A percentile compares a stretch with the other conserved stretches of the same genome.
phyloP scores from a whole-genome alignment of 2,888 invertebrate species.

The Conops quadrifasciatus region DNA sequence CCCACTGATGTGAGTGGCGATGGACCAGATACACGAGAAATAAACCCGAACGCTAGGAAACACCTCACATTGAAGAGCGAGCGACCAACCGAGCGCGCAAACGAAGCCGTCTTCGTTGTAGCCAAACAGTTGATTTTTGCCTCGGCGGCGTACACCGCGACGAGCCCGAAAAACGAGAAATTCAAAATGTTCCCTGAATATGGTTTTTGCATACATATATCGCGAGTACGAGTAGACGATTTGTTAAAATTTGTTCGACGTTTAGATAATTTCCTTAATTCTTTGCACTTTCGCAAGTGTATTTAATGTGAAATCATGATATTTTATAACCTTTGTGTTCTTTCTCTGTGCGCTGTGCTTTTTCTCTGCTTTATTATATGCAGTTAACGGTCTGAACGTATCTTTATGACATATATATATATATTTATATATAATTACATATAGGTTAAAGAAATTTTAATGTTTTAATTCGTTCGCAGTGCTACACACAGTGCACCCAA shows the following conservation, averaged over 20 bases:
- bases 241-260: constrained; percentile 33
- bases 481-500: constrained; percentile 13
- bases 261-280: constrained; percentile 33
- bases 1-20: constrained; percentile 12
- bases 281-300: constrained; percentile 33
- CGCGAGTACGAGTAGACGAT: constrained; percentile 33
- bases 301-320: constrained; percentile 40
- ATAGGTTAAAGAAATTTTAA: no score
- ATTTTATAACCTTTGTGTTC: neutral
- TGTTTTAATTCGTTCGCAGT: constrained; percentile 9
- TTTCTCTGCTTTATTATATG: neutral
- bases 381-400: no score
- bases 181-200: constrained; percentile 50
- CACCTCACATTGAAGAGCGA: constrained; percentile 45
- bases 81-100: constrained; percentile 46
- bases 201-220: constrained; percentile 31
- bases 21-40: constrained; percentile 11
- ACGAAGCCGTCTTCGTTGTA: constrained; percentile 23
- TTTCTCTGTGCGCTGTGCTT: no score
- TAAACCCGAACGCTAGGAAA: constrained; percentile 19
- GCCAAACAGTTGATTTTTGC: constrained; percentile 51
- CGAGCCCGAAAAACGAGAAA: constrained; percentile 49
- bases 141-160: constrained; percentile 60
- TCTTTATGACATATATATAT: no score
- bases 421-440: no score